Base-by-base conservation (phyloP, 2,113 vertebrate species). In the Scopus umbretta region DNA sequence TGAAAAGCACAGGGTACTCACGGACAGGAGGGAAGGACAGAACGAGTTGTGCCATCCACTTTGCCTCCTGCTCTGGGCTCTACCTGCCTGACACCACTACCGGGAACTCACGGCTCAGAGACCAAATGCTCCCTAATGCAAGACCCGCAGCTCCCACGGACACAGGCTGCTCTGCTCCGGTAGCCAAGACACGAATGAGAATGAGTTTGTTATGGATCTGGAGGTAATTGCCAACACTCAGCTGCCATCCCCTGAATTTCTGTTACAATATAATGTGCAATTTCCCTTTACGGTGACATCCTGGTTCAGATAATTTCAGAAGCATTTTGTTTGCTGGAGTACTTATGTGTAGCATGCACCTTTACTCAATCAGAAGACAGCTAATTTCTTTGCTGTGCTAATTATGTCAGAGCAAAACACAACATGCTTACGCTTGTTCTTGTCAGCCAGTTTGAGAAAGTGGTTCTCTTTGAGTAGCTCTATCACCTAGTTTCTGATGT, bases 321-420 rank as follows among this genome's bases (percentile, higher is more conserved):
- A 49, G 53, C 59, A 40, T 79, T 91, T 92, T 71, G 86, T 94
- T 94, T 92, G 74, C 73, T 93, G 74, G 21, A 80, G 89, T 72
- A 56, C 59, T 84, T 71, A 34, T 0, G 9, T 59, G 36, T 42
- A 52, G 79, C 26, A 65, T n/a, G 52, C 49, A 86, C 61, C 82
- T 92, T 92, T 74, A 86, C 73, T 92, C 94, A 91, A 61, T 66
- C 92, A 94, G 79, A 80, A 96, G 70, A 62, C 65, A 72, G 71
- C 71, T 94, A 85, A 96, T 92, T 90, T 94, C 80, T 92, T 75
- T 75, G 62, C 84, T 92, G 80, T n/a, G 30, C 52, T 94, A 96
- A 95, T 95, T 97, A 78, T 61, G 80, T 84, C 88, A 84, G 75
- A 75, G 61, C 52, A 94, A 96, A 91, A 91, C 62, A 94, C 42